Evolutionary conservation across 2,113 vertebrate genomes (phyloP).

Genomic region (Dipodomys ordii): DNA sequence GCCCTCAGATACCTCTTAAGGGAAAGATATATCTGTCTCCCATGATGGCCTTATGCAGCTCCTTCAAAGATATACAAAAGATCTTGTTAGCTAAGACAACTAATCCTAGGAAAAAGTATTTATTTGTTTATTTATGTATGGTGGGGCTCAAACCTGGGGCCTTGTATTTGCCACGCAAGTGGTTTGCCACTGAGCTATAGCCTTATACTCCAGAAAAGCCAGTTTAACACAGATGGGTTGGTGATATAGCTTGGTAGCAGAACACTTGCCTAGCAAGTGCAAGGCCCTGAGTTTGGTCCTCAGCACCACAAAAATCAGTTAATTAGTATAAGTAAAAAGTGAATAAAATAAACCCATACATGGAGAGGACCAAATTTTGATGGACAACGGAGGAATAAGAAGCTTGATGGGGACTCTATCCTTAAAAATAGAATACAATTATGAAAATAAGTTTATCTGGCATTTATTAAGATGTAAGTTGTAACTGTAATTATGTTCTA

Average conservation of each 20-base stretch:
- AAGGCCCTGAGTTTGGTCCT: too few species aligned
- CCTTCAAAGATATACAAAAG: not conserved
- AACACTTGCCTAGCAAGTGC: too few species aligned
- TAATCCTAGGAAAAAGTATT: not conserved
- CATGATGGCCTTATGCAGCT: not conserved
- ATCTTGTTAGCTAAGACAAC: not conserved
- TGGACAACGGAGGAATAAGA: not conserved
- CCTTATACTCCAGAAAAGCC: too few species aligned
- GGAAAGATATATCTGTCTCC: not conserved
- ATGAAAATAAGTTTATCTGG: not conserved
- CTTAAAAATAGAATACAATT: conserved; percentile 57
- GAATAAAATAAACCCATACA: too few species aligned
- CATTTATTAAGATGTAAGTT: not conserved
- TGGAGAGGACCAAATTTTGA: not conserved
- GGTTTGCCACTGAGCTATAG: too few species aligned
- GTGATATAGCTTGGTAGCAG: too few species aligned
- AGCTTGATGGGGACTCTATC: not conserved
- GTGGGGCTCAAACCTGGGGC: too few species aligned
- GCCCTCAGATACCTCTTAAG: not conserved
- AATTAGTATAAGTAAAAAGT: too few species aligned
- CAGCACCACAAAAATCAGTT: too few species aligned
- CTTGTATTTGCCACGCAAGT: too few species aligned
- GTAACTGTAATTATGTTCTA: not conserved
- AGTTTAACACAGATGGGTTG: too few species aligned
- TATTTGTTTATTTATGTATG: too few species aligned